A percentile compares a stretch with the other conserved stretches of the same genome.
These are phyloP conservation scores for Sciurus niger DNA, from an alignment of 2,113 vertebrate species.

Conservation along the genomic window DNA sequence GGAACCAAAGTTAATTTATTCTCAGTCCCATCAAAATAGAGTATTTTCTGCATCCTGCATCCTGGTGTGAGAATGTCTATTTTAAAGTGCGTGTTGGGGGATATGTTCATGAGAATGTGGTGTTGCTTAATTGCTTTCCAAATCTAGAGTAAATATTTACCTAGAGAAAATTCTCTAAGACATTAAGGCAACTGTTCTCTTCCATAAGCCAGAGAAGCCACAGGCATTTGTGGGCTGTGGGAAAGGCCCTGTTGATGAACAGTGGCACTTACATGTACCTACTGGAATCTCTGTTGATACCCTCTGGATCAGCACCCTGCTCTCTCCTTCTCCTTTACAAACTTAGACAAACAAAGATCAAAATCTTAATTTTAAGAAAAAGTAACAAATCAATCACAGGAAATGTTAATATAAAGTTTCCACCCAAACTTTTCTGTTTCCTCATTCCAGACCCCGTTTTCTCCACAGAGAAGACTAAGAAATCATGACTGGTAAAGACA, in stretches of 20 bases:
- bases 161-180: conserved; percentile 70
- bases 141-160: conserved; percentile 62
- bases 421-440: neutral
- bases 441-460: neutral
- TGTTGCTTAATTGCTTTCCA: conserved; percentile 73
- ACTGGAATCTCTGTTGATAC: neutral
- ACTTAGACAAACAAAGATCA: neutral
- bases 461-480: neutral
- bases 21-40: neutral
- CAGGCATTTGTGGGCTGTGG: neutral
- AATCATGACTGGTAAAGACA: neutral
- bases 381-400: neutral
- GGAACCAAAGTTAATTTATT: conserved; percentile 49
- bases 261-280: neutral
- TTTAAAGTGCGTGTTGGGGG: neutral
- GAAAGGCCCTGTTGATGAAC: neutral
- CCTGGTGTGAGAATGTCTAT: neutral
- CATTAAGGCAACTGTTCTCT: conserved; percentile 30
- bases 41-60: neutral
- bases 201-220: neutral
- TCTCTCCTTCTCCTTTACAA: conserved; percentile 9
- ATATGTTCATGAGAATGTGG: conserved; percentile 66
- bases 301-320: neutral
- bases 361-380: neutral
- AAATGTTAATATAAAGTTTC: neutral